Evolutionary conservation across 64 coral and sea anemone genomes (phyloP), one percentile per base, ranked within the genome.

Genomic region (Montipora foliosa): DNA sequence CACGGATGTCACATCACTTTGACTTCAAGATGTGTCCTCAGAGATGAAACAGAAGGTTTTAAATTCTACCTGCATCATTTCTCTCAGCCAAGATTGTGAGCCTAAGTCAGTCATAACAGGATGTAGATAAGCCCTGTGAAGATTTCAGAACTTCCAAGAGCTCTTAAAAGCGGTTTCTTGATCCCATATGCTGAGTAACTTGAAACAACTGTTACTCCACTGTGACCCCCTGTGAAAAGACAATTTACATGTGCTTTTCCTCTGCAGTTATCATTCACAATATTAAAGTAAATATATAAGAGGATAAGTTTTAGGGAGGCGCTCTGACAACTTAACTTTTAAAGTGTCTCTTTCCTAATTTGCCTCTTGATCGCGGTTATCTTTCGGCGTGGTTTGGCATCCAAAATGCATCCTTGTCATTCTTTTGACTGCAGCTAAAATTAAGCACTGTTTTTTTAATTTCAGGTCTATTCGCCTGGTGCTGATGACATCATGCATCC

Each of bases 401-500:
- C 16, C 50, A 72, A 86, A 71, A 52, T 72, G 66, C 82, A 86
- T 86, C 82, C 19, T 74, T 80, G 77, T 89, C 80, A 66, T 89
- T 92, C 89, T 61, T 87, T 89, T 88, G 67, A 88, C 80, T 57
- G 53, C 53, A 76, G 94, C 80, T 95, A 83, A 85, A 91, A 80
- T 90, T 90, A 90, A 80, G 20, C 78, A 71, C 46, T 90, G 82
- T 95, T 79, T 78, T n/a, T 89, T 89, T 78, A 45, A 79, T 84
- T 89, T 47, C 79, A 97, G 96, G 96, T 97, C 60, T 97, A 97
- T 80, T 97, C 96, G 59, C 96, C 96, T 83, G 96, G 96, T 67
- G 93, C 92, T 67, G 96, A 97, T 87, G 96, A 97, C 84, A 97
- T 97, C 77, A 97, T 97, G 96, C 90, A 97, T 95, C 89, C 96